Percentiles rank a stretch among this genome's conserved stretches.
Evolutionary conservation across 2,888 invertebrate genomes (phyloP).

Genomic region (Bhutanitis thaidina): DNA sequence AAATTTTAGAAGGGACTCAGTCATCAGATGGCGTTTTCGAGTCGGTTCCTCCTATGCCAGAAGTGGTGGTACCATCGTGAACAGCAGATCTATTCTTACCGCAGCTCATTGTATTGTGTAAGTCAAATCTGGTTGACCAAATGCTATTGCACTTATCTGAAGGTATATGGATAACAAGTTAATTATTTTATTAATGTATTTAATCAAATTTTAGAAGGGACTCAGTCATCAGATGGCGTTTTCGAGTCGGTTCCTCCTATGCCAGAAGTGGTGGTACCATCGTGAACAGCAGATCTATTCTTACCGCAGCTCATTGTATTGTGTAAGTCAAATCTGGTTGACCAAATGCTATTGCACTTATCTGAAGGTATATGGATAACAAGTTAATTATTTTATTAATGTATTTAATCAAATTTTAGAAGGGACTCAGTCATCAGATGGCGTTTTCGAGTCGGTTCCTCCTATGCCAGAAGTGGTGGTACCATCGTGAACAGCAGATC

Average conservation of each 20-base stretch:
- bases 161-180: no score
- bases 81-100: conserved; percentile 29
- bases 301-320: conserved; percentile 36
- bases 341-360: no score
- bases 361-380: no score
- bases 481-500: conserved; percentile 37
- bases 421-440: no score
- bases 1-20: conserved; percentile 13
- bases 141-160: no score
- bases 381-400: no score
- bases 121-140: no score
- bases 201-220: conserved; percentile 27
- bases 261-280: conserved; percentile 36
- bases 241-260: no score
- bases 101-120: conserved; percentile 36
- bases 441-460: no score
- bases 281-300: conserved; percentile 29
- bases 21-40: conserved; percentile 34
- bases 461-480: no score
- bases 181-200: conserved; percentile 24
- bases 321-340: conserved; percentile 29
- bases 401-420: no score
- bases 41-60: conserved; percentile 30
- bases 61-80: conserved; percentile 33
- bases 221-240: no score